Evolutionary conservation across 2,888 invertebrate genomes (phyloP).

Genomic region (Pseudanteris insignis): DNA sequence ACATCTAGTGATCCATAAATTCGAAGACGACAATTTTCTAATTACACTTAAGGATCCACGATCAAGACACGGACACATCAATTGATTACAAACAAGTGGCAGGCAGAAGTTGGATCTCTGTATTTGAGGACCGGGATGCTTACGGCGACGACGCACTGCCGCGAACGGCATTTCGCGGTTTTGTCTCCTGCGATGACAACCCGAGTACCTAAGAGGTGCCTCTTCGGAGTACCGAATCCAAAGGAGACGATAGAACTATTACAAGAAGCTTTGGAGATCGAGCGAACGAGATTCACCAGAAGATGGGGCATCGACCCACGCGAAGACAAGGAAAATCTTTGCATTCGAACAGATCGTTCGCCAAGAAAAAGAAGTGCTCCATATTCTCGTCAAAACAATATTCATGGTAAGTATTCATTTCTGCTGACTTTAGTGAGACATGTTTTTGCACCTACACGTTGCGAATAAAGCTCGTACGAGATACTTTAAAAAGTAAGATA

Average conservation of each 20-base stretch:
- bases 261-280: slow-evolving; percentile 71
- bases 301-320: slow-evolving; percentile 71
- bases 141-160: slow-evolving; percentile 60
- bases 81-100: too few relatives aligned
- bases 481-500: too few relatives aligned
- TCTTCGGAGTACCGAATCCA: slow-evolving; percentile 72
- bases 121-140: not conserved
- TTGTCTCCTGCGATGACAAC: slow-evolving; percentile 54
- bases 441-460: too few relatives aligned
- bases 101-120: too few relatives aligned
- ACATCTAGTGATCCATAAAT: too few relatives aligned
- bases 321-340: slow-evolving; percentile 58
- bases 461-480: too few relatives aligned
- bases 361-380: slow-evolving; percentile 56
- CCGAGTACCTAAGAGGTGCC: slow-evolving; percentile 66
- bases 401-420: slow-evolving; percentile 62
- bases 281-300: slow-evolving; percentile 70
- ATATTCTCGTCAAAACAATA: slow-evolving; percentile 59
- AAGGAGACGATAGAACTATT: slow-evolving; percentile 71
- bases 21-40: too few relatives aligned
- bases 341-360: slow-evolving; percentile 50
- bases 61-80: too few relatives aligned
- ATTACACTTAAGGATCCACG: too few relatives aligned
- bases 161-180: slow-evolving; percentile 59
- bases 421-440: too few relatives aligned